phyloP scores from a whole-genome alignment of 1,140 invertebrate genomes.

The Oncopodura yosiiana region DNA sequence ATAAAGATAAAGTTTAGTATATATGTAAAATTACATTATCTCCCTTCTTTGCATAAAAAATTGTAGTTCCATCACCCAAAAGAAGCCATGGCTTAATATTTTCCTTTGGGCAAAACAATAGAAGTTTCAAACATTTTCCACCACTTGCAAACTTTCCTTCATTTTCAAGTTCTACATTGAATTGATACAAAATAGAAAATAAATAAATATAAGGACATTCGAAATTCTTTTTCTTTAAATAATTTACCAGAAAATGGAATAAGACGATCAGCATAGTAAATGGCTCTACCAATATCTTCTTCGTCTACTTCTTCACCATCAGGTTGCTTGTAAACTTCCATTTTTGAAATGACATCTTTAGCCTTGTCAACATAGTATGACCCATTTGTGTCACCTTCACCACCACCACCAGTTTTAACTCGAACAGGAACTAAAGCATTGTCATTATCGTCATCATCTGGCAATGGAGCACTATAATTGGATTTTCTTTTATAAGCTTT shows the following conservation, averaged over 20 bases:
- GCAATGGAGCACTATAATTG: neutral
- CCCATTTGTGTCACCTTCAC: neutral
- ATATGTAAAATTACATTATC: slow-evolving; percentile 17
- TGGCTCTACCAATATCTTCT: slow-evolving; percentile 14
- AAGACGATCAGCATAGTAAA: slow-evolving; percentile 24
- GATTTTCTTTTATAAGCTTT: neutral
- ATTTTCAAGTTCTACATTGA: slow-evolving; percentile 11
- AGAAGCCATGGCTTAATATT: slow-evolving; percentile 18
- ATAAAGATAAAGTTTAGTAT: neutral
- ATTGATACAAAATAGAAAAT: neutral
- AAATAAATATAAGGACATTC: neutral
- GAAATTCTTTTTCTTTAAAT: neutral
- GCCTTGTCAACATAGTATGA: neutral
- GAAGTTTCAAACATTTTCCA: slow-evolving; percentile 27
- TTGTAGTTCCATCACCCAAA: slow-evolving; percentile 18
- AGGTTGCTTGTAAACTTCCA: slow-evolving; percentile 9
- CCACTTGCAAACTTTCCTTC: slow-evolving; percentile 15
- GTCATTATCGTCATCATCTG: neutral
- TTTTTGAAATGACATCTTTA: slow-evolving; percentile 9
- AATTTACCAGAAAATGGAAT: slow-evolving; percentile 24
- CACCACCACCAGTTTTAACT: neutral
- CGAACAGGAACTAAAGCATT: neutral
- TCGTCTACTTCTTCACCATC: slow-evolving; percentile 20
- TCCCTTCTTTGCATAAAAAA: slow-evolving; percentile 18
- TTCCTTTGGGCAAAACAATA: slow-evolving; percentile 25